Base-by-base conservation (phyloP, 2,113 vertebrate species). In the Bubo bubo region DNA sequence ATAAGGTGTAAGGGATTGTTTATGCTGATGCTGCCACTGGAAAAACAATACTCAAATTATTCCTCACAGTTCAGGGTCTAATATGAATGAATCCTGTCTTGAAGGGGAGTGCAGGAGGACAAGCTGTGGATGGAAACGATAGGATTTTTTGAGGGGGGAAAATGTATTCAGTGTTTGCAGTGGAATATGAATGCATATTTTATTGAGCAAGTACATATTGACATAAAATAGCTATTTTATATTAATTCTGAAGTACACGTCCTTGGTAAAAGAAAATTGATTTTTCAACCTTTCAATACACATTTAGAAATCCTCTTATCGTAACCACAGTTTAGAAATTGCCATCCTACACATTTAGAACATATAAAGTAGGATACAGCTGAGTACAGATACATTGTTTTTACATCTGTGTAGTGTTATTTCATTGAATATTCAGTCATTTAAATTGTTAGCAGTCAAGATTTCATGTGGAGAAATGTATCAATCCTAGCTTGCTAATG, bases 111-210 rank as follows among this genome's bases (percentile, higher is more conserved):
- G 22, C 8, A 34, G 53, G 62, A 47, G 35, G 41, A 30, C 34
- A 89, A 55, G 28, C 26, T 47, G 35, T n/a, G 47, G 24, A 52
- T 59, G 45, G 72, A 66, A 50, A 90, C 20, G 11, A 9, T 34
- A 39, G 26, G 19, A 5, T 16, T 34, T 66, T 83, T 67, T 30
- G 4, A 34, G 39, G 13, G 13, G 19, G 35, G 62, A 52, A 77
- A 93, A 63, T 55, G 6, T 76, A 45, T 74, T 79, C 15, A 14
- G 68, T 87, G 59, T 86, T 97, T 95, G 41, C 53, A 43, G 37
- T 77, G 49, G 35, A 94, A 86, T 56, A 68, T 63, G 52, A 84
- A 82, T 85, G 22, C 41, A 55, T 94, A 81, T 93, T 97, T 95
- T 96, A 81, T 81, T 91, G n/a, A 26, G 14, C 50, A 92, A 90